A percentile compares a stretch with the other conserved stretches of the same genome.
Conservation (phyloP, 2,113 vertebrate genomes). For the Arizona elegans region DNA sequence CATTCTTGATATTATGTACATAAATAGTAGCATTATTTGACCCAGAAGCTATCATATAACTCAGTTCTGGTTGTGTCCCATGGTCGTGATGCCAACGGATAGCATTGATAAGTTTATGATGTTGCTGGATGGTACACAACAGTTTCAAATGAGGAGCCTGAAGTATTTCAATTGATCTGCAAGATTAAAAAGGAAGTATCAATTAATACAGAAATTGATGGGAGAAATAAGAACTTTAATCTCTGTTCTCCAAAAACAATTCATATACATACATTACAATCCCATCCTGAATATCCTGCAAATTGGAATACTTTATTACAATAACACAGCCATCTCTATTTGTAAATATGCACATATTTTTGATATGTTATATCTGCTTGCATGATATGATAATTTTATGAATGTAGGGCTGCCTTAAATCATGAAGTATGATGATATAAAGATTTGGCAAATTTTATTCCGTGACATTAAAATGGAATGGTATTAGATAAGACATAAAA, state of each 20-base stretch:
- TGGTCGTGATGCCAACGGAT: conserved; percentile 88
- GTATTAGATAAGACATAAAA: not conserved
- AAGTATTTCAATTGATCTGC: conserved; percentile 88
- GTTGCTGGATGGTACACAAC: conserved; percentile 90
- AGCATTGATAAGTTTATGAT: conserved; percentile 93
- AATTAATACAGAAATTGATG: not conserved
- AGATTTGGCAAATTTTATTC: not conserved
- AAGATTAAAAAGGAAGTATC: conserved; percentile 25
- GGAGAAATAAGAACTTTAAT: not conserved
- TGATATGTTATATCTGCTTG: not conserved
- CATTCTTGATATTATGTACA: conserved; percentile 80
- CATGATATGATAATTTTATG: not conserved
- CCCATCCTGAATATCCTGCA: not conserved
- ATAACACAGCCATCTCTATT: not conserved
- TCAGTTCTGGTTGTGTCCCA: conserved; percentile 70
- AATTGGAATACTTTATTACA: not conserved
- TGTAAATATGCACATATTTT: not conserved
- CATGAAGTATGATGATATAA: not conserved
- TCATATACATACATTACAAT: not conserved
- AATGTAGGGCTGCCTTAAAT: not conserved
- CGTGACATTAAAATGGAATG: not conserved
- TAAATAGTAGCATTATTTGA: conserved; percentile 89
- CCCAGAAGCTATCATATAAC: conserved; percentile 85
- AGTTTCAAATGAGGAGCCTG: conserved; percentile 78
- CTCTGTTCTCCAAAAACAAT: not conserved